Evolutionary conservation across 1,140 invertebrate genomes (phyloP), one percentile per base, ranked within the genome.

Genomic region (Paraescarpia echinospica): DNA sequence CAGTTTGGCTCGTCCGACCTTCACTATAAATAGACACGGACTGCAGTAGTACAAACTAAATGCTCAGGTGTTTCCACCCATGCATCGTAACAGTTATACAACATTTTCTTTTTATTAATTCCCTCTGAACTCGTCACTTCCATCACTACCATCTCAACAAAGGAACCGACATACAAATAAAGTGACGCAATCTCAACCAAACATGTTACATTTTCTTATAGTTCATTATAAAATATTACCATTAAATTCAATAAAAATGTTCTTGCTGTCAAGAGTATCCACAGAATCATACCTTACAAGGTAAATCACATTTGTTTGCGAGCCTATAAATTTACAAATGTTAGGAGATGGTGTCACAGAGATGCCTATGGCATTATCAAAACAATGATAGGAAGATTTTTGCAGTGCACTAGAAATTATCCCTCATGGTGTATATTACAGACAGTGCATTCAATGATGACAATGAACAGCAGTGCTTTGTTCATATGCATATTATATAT

Each of bases 401-500:
- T 77, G 59, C 59, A 77, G 59, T 77, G 59, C 59, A 77, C 59
- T 2, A 77, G 59, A 77, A 77, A 22, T 77, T 18, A 27, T 27
- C 59, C 59, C 59, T 27, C 59, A 77, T n/a, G n/a, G 59, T 77
- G 59, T 77, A 31, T 77, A 77, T 77, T 77, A 27, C 59, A 77
- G 59, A 77, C 27, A 27, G 59, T 41, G 41, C 41, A 41, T 12
- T 41, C 12, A 6, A 41, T 41, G 59, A 77, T 77, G 8, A 77
- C 59, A 27, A 22, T 77, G 59, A 77, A 77, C 59, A 27, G 59
- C 14, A 27, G 59, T 90, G n/a, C 89, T 33, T 34, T 90, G 35
- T 90, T 34, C 35, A 90, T 90, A 35, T 35, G 35, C 35, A n/a
- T 90, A n/a, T n/a, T n/a, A n/a, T n/a, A n/a, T n/a, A n/a, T n/a